Base-by-base conservation (phyloP, 2,888 invertebrate genomes). In the Catocala fraxini region DNA sequence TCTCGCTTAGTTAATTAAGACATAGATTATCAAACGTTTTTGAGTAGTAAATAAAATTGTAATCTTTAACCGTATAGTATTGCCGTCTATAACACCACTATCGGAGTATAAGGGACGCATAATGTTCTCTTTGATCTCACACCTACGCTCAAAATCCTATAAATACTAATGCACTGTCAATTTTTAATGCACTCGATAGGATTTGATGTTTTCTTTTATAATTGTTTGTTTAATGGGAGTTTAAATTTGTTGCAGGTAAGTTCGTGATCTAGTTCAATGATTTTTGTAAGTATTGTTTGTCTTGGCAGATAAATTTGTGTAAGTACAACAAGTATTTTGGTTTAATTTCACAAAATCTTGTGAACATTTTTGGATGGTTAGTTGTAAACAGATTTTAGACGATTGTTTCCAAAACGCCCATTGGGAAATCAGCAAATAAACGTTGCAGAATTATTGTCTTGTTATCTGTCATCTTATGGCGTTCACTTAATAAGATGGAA, bases 1-100 rank as follows among this genome's bases (percentile, higher is more conserved):
- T 87, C 90, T 89, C 90, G 91, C 90, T 91, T 86, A 86, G 92
- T 93, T 94, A 94, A 94, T 94, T 93, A 94, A 94, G 94, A 94
- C 93, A 92, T 93, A 92, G 90, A 92, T 93, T 93, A 94, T 93
- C 92, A 89, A 93, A 90, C 91, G 91, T 89, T 92, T 92, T 89
- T 83, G 89, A 87, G 93, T 86, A 91, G 93, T 93, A 93, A 94
- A 94, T 93, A 93, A 93, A 94, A 90, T 86, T 88, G 85, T 92
- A 92, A 94, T 93, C 93, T 93, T 83, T 86, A 83, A 85, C 86
- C 79, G 84, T 88, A 87, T 85, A 85, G 86, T 81, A 88, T 83
- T 91, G 92, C 92, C 93, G 93, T 92, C 93, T 91, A 89, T 89
- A 91, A 90, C 91, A 85, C 82, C 82, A 87, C 92, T 93, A 93